Evolutionary conservation across 2,888 invertebrate genomes (phyloP), one percentile per base, ranked within the genome.

Genomic region (Drosophila colorata): DNA sequence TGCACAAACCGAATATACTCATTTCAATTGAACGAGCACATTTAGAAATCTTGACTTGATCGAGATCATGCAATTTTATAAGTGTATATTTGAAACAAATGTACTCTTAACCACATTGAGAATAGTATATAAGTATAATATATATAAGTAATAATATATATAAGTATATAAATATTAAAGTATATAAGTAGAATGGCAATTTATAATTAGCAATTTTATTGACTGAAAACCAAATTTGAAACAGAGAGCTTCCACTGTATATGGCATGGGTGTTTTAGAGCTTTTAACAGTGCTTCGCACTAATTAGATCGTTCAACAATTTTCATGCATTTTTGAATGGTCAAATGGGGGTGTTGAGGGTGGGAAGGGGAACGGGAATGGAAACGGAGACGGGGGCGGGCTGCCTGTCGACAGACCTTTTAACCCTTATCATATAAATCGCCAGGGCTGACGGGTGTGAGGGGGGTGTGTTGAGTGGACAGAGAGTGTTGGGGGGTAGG

Each of bases 371-470:
- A 41, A 37, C 47, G 43, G 49, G 33, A 46, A 40, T 20, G 58
- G 23, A 7, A 14, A 14, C n/a, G 7, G 23, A n/a, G n/a, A 18
- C n/a, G 13, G 35, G 8, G 40, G 8, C 13, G 8, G 49, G 13
- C 43, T 25, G 58, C 74, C 79, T 82, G 83, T 86, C 80, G 83
- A 68, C 87, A 83, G 83, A 69, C 83, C 80, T 68, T 77, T 82
- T 83, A 86, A 80, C 87, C 87, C 80, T 86, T 80, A 68, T 86
- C 80, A 80, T 59, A 86, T 79, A 73, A 80, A 80, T 82, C 76
- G 77, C 51, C 25, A 44, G 57, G 31, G 40, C 31, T 25, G n/a
- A 14, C 18, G 38, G 44, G 44, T 20, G 16, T 43, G 33, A 4
- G 8, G 14, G 41, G 52, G 6, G 23, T 4, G 14, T n/a, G 8